phyloP scores from a whole-genome alignment of 2,888 invertebrate genomes.

The Orchesella flavescens region DNA sequence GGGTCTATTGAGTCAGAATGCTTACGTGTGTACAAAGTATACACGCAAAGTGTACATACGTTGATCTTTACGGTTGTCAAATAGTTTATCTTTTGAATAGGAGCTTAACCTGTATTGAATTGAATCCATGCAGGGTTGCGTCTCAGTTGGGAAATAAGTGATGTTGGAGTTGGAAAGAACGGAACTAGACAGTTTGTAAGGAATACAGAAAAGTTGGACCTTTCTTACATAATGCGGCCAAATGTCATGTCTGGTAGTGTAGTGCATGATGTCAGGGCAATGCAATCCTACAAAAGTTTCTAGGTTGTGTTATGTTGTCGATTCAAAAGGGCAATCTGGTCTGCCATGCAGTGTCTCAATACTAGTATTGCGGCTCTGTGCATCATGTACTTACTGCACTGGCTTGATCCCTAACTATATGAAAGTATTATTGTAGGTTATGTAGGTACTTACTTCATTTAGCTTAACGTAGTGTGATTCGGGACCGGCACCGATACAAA shows the following conservation, averaged over 20 bases:
- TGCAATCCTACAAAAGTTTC: background rate
- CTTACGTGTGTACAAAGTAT: no score
- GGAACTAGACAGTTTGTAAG: background rate
- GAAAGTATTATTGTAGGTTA: background rate
- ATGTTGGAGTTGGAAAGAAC: no score
- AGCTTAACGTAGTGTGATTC: no score
- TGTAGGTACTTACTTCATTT: no score
- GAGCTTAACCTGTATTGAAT: no score
- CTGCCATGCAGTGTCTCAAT: background rate
- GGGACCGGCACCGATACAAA: no score
- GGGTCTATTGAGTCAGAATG: background rate
- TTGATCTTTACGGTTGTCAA: no score
- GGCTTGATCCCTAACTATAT: background rate
- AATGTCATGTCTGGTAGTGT: conserved; percentile 1
- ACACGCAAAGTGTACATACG: no score
- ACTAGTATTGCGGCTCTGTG: background rate
- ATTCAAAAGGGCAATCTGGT: conserved; percentile 12
- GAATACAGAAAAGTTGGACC: background rate
- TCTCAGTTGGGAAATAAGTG: no score
- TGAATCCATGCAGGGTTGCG: no score
- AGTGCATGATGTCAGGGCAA: background rate
- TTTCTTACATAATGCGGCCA: conserved; percentile 3
- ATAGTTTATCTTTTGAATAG: no score
- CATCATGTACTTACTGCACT: background rate
- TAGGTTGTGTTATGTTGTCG: background rate